Evolutionary conservation across 2,888 invertebrate species (phyloP), one percentile per base, ranked within the genome.

Genomic region (Aporophyla nigra): DNA sequence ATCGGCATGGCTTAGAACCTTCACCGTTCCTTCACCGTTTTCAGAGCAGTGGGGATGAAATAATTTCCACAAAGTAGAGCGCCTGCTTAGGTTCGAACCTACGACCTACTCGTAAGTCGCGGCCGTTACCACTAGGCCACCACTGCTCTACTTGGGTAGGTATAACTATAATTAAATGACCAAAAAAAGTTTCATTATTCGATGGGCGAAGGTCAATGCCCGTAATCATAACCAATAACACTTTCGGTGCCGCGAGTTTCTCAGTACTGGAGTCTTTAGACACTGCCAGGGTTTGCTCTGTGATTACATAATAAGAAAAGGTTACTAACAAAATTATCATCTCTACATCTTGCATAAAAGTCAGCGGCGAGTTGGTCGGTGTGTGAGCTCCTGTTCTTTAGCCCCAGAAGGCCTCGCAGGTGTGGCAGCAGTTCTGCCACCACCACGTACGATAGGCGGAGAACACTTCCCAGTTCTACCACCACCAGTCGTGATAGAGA

Each of bases 371-470:
- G 81, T 3, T 78, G 89, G 40, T 95, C 94, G 0, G 90, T 76
- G 9, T 90, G 88, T 5, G 91, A 53, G 27, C 90, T 91, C 58
- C 92, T 92, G 5, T 86, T 86, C 78, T 89, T 92, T 76, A 96
- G 71, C 0, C 96, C 96, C 0, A 96, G 80, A 0, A 90, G 85
- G 0, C 92, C 94, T 3, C 95, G 97, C 72, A 93, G 96, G 91
- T 95, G 88, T 0, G 97, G 97, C 58, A 98, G 94, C 74, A 98
- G 95, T 80, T 98, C 97, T 16, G 97, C 97, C 72, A 98, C 98
- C 40, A 98, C 97, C 24, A 98, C 97, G 89, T 98, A 98, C 0
- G 98, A 97, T 61, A 97, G 95, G 1, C 97, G 97, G 53, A 98
- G 93, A 4, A 97, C 93, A 6, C 97, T 96, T 0, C 97, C 97